Percentiles rank a stretch among this genome's conserved stretches.
Evolutionary conservation across 1,140 invertebrate genomes (phyloP).

Genomic region (Cydia pomonella): DNA sequence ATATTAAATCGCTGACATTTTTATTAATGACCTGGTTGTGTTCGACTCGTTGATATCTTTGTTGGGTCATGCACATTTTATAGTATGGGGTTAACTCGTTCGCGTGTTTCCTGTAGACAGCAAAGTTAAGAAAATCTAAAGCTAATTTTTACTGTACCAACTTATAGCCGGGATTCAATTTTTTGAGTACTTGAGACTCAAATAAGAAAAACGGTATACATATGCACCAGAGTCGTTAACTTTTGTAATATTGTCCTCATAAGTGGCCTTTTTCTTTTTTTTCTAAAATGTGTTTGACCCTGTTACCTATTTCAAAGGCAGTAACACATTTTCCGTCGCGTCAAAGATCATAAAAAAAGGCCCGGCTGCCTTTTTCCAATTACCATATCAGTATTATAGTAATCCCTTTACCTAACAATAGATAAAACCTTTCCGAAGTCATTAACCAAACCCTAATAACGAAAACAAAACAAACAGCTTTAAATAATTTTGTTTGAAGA

Average conservation of each 20-base stretch:
- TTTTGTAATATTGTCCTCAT: no score
- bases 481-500: background rate
- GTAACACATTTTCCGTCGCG: background rate
- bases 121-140: no score
- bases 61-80: no score
- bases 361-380: background rate
- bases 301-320: constrained; percentile 2
- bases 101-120: no score
- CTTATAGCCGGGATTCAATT: no score
- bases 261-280: no score
- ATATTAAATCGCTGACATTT: background rate
- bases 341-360: background rate
- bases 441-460: background rate
- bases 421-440: background rate
- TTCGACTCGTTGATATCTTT: background rate
- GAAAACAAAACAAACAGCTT: constrained; percentile 30
- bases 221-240: no score
- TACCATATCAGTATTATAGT: background rate
- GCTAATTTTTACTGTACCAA: no score
- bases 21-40: background rate
- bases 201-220: no score
- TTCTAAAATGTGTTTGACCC: no score
- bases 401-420: constrained; percentile 9
- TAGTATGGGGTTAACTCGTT: no score
- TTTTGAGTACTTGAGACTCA: no score